A percentile compares a stretch with the other conserved stretches of the same genome.
These are phyloP conservation scores for Phrynocephalus forsythii DNA, from an alignment of 2,797 vertebrate species.

Conservation along the genomic window DNA sequence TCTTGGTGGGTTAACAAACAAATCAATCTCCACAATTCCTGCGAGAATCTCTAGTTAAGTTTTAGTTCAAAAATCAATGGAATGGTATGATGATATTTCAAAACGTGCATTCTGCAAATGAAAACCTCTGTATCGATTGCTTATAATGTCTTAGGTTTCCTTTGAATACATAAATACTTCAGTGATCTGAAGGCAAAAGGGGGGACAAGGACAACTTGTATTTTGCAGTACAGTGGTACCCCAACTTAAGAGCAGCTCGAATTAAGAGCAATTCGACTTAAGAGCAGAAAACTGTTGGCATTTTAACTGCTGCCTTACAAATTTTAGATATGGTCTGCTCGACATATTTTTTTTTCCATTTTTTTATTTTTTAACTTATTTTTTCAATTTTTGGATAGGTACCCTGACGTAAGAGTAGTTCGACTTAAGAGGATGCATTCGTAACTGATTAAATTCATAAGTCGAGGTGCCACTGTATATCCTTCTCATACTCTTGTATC, in stretches of 20 bases:
- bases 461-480: not conserved
- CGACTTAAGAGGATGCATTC: too few relatives aligned
- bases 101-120: slow-evolving; percentile 48
- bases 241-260: too few relatives aligned
- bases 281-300: too few relatives aligned
- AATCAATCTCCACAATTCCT: slow-evolving; percentile 71
- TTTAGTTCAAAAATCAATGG: slow-evolving; percentile 59
- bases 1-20: slow-evolving; percentile 55
- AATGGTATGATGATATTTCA: slow-evolving; percentile 45
- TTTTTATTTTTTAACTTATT: too few relatives aligned
- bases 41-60: slow-evolving; percentile 57
- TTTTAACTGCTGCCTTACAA: too few relatives aligned
- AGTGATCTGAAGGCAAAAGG: not conserved
- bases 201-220: not conserved
- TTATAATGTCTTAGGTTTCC: slow-evolving; percentile 35
- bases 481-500: not conserved
- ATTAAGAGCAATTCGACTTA: too few relatives aligned
- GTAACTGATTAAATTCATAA: too few relatives aligned
- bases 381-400: too few relatives aligned
- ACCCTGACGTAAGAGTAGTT: too few relatives aligned
- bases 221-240: too few relatives aligned
- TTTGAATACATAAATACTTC: slow-evolving; percentile 7
- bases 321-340: too few relatives aligned
- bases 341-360: too few relatives aligned
- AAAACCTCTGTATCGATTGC: slow-evolving; percentile 55